These are phyloP conservation scores for Dendrocopos noguchii DNA, from an alignment of 2,113 vertebrate species.

Conservation along the genomic window DNA sequence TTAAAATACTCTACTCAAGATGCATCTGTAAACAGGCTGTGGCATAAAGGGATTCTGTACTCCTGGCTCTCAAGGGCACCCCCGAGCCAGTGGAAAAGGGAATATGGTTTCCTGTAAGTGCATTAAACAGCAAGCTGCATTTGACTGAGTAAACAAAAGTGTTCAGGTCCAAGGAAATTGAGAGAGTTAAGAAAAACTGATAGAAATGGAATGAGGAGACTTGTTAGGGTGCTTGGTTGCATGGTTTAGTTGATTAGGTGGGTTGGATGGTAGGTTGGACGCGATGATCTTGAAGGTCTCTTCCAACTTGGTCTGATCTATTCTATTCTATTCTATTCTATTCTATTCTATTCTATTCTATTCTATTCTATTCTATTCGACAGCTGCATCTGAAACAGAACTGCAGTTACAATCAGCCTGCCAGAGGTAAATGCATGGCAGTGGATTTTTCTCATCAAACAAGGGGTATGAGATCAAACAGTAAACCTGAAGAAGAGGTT, in stretches of 20 bases:
- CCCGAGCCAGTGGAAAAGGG: background rate
- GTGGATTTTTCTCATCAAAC: background rate
- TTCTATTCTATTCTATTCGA: background rate
- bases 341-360: too few relatives aligned
- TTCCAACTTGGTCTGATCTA: too few relatives aligned
- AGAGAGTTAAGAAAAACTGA: background rate
- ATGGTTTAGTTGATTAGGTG: too few relatives aligned
- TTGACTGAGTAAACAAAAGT: background rate
- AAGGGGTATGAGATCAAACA: background rate
- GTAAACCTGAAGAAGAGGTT: background rate
- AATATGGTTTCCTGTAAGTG: background rate
- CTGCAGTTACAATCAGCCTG: background rate
- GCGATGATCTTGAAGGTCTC: too few relatives aligned
- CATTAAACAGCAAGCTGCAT: background rate
- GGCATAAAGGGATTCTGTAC: background rate
- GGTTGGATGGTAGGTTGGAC: too few relatives aligned
- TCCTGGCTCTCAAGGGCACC: background rate
- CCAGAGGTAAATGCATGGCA: background rate
- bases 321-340: too few relatives aligned
- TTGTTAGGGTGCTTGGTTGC: too few relatives aligned
- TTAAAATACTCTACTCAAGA: background rate
- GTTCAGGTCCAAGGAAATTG: background rate
- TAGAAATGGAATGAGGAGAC: background rate
- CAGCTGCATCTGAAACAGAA: background rate
- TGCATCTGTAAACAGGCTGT: background rate